Evolutionary conservation across 2,113 vertebrate genomes (phyloP).

Genomic region (Elephantulus edwardii): DNA sequence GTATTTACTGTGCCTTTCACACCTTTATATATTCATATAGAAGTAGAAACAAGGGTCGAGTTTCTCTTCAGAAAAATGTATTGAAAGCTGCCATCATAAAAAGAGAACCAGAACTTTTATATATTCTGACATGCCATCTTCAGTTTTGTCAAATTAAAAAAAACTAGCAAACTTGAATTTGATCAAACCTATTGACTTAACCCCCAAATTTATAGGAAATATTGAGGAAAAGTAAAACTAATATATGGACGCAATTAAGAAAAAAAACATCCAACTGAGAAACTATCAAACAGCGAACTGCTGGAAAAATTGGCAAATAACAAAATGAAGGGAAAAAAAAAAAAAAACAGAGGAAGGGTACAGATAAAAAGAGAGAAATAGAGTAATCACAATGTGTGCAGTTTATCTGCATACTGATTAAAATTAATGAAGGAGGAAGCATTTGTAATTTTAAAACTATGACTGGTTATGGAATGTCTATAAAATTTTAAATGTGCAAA

Average conservation of each 20-base stretch:
- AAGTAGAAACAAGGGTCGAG: not conserved
- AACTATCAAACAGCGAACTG: not conserved
- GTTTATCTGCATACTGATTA: slow-evolving; percentile 35
- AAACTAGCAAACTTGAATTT: not conserved
- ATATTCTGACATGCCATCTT: not conserved
- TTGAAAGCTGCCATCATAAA: slow-evolving; percentile 8
- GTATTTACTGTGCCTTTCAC: not conserved
- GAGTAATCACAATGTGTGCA: not conserved
- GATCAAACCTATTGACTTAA: slow-evolving; percentile 19
- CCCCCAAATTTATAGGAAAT: slow-evolving; percentile 31
- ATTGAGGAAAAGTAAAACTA: slow-evolving; percentile 13
- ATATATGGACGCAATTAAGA: not conserved
- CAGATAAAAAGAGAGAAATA: not conserved
- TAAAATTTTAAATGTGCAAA: not conserved
- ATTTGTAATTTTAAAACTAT: slow-evolving; percentile 31
- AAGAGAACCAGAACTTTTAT: not conserved
- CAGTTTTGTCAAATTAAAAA: not conserved
- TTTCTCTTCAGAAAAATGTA: not conserved
- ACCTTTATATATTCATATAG: not conserved
- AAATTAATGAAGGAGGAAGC: not conserved
- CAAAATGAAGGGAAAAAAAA: not conserved
- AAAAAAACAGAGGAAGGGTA: not conserved
- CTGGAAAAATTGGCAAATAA: not conserved
- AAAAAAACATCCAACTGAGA: slow-evolving; percentile 44
- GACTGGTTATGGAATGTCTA: not conserved